Evolutionary conservation across 2,888 invertebrate genomes (phyloP).

Genomic region (Lasioglossum zephyrum): DNA sequence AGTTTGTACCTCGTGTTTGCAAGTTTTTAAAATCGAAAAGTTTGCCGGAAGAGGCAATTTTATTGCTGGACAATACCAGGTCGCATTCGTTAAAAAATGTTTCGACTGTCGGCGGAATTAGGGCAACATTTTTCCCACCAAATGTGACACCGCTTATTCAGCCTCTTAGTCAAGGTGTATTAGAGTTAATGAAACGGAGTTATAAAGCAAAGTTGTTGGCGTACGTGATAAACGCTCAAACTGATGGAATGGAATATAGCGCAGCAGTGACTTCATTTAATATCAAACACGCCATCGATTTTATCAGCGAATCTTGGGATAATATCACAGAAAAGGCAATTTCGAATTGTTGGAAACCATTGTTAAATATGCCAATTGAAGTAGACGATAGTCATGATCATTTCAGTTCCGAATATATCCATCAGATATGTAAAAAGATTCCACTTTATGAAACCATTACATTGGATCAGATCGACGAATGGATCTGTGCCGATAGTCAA

Average conservation of each 20-base stretch:
- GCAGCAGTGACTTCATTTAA: not conserved
- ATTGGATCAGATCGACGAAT: not conserved
- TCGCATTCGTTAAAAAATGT: not conserved
- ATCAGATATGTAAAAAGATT: slow-evolving; percentile 1
- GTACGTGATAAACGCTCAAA: not conserved
- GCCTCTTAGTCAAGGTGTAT: not conserved
- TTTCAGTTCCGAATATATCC: slow-evolving; percentile 2
- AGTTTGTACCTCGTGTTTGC: not conserved
- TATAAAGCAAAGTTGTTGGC: not conserved
- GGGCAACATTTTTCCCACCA: not conserved
- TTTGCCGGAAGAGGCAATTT: not conserved
- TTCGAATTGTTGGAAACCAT: slow-evolving; percentile 3
- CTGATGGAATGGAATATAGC: not conserved
- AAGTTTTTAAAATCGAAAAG: not conserved
- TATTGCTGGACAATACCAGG: not conserved
- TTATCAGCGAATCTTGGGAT: slow-evolving; percentile 9
- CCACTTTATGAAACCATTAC: not conserved
- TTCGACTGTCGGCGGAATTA: not conserved
- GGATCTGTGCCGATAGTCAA: not conserved
- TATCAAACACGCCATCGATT: slow-evolving; percentile 6
- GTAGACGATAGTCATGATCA: not conserved
- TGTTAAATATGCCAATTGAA: not conserved
- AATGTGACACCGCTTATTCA: not conserved
- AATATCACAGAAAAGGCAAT: not conserved
- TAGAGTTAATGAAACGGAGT: not conserved